Evolutionary conservation across 2,113 vertebrate species (phyloP).

Genomic region (Myanophis thanlyinensis): DNA sequence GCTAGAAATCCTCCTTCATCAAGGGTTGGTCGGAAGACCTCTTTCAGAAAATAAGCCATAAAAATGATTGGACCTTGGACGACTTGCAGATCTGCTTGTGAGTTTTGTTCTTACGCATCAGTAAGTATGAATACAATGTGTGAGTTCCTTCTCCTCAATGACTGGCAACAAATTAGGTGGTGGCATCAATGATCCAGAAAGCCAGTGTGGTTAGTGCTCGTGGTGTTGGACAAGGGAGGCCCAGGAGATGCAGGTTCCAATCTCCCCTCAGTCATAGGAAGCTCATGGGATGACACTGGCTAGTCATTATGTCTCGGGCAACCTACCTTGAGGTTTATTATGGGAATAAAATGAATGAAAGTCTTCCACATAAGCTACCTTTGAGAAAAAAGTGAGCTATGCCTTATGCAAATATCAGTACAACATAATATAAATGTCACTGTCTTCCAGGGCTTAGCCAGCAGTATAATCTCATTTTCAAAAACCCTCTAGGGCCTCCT

Average conservation of each 20-base stretch:
- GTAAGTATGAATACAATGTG: neutral
- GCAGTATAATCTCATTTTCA: neutral
- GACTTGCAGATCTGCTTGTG: neutral
- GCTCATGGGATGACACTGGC: neutral
- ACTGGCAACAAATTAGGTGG: neutral
- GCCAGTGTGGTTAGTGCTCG: neutral
- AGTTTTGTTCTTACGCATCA: neutral
- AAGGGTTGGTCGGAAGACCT: neutral
- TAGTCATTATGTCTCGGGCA: neutral
- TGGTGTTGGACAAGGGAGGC: neutral
- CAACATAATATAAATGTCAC: neutral
- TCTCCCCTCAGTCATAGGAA: neutral
- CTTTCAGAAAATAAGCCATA: too few relatives aligned
- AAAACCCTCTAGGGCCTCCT: neutral
- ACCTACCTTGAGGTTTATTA: neutral
- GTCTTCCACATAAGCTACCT: too few relatives aligned
- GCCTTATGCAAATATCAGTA: neutral
- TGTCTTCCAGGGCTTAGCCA: neutral
- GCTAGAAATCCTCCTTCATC: neutral
- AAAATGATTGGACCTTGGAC: neutral
- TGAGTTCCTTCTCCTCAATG: neutral
- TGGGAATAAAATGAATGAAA: neutral
- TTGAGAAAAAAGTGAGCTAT: neutral
- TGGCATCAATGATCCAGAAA: neutral
- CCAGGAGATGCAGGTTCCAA: neutral